Conservation (phyloP, 2,113 vertebrate species). For the Cnemophilus loriae region DNA sequence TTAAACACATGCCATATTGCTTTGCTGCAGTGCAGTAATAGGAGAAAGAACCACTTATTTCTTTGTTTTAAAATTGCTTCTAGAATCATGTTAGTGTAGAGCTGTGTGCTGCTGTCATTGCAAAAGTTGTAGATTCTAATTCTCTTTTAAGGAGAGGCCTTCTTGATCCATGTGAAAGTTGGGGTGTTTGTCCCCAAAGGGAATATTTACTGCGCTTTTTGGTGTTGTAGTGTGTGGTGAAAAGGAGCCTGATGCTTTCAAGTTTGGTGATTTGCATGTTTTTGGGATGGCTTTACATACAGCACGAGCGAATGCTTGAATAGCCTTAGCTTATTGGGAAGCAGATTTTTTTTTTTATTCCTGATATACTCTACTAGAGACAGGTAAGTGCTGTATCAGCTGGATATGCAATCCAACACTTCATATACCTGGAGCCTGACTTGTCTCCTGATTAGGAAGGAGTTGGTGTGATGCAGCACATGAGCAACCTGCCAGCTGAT, state of each 20-base stretch:
- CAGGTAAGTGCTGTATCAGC: neutral
- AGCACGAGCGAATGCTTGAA: neutral
- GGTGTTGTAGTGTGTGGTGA: neutral
- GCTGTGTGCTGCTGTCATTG: neutral
- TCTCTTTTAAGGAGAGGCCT: neutral
- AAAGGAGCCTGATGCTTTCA: neutral
- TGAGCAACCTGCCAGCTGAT: neutral
- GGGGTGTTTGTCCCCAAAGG: neutral
- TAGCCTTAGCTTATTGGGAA: neutral
- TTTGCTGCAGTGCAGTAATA: conserved; percentile 42
- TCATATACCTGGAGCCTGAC: neutral
- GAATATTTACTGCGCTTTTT: neutral
- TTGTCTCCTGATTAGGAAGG: neutral
- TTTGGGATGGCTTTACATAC: neutral
- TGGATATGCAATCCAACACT: neutral
- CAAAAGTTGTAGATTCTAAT: neutral
- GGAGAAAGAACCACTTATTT: neutral
- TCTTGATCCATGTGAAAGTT: neutral
- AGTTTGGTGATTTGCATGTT: neutral
- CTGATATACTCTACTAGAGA: neutral
- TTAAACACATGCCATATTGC: conserved; percentile 32
- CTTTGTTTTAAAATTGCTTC: neutral
- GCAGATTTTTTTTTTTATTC: neutral
- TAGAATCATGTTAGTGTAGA: neutral
- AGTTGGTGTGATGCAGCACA: accelerated